A percentile compares a stretch with the other conserved stretches of the same genome.
phyloP scores from a whole-genome alignment of 2,797 vertebrate genomes.

The Lemur catta region DNA sequence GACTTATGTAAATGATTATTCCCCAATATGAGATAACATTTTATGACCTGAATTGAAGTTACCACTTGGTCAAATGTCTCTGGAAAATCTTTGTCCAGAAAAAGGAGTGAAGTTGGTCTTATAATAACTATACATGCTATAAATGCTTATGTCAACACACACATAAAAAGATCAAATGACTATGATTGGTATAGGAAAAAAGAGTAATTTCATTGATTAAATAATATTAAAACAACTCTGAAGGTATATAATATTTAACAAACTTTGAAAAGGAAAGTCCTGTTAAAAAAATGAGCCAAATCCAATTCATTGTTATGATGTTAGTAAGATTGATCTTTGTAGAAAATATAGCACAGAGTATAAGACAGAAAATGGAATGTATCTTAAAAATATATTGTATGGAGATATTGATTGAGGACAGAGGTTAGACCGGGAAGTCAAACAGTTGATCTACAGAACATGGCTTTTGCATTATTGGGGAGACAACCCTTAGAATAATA shows the following conservation, averaged over 20 bases:
- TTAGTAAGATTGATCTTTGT: background rate
- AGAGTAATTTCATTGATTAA: background rate
- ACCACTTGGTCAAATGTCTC: background rate
- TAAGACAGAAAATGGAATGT: background rate
- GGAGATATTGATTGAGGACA: background rate
- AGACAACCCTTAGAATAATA: background rate
- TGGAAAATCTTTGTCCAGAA: background rate
- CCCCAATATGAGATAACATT: background rate
- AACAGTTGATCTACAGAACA: background rate
- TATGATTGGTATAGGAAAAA: background rate
- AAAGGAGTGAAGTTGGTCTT: background rate
- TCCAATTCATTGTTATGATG: background rate
- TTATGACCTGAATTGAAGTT: background rate
- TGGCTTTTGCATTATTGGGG: background rate
- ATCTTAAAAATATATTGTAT: background rate
- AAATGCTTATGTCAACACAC: background rate
- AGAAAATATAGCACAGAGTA: background rate
- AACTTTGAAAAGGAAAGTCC: background rate
- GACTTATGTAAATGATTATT: slow-evolving; percentile 20
- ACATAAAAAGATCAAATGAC: background rate
- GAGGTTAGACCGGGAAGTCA: background rate
- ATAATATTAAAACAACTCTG: background rate
- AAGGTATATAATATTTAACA: background rate
- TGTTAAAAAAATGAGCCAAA: background rate
- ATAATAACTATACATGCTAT: background rate